A percentile compares a stretch with the other conserved stretches of the same genome.
These are phyloP conservation scores for Eulithis testata DNA, from an alignment of 2,888 invertebrate species.

Conservation along the genomic window DNA sequence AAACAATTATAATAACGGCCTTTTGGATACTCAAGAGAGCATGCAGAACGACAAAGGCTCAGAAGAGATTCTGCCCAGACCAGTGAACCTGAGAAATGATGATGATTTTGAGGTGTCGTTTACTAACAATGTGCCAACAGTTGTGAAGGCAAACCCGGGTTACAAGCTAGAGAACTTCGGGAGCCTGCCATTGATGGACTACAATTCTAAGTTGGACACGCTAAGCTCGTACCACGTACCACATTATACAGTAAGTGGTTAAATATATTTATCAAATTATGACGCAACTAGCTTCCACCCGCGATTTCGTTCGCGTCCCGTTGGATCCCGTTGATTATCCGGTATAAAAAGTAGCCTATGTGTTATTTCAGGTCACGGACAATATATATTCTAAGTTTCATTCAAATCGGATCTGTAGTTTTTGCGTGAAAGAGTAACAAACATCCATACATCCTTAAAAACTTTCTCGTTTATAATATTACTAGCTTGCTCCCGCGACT, in stretches of 20 bases:
- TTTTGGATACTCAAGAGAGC: constrained; percentile 47
- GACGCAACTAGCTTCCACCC: background rate
- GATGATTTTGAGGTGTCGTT: constrained; percentile 60
- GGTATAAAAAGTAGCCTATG: too few relatives aligned
- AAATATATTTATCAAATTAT: background rate
- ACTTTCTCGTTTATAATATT: too few relatives aligned
- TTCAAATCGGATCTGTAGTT: too few relatives aligned
- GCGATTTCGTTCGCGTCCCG: too few relatives aligned
- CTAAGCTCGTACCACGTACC: constrained; percentile 77
- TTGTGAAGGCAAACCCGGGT: constrained; percentile 53
- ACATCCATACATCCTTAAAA: too few relatives aligned
- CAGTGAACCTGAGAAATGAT: constrained; percentile 64
- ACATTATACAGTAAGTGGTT: constrained; percentile 76
- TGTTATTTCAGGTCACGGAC: too few relatives aligned
- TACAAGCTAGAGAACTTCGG: constrained; percentile 72
- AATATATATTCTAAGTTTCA: too few relatives aligned
- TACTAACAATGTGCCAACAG: constrained; percentile 64
- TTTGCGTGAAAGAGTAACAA: too few relatives aligned
- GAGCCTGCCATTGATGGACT: constrained; percentile 71
- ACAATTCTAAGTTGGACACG: constrained; percentile 67
- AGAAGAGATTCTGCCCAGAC: constrained; percentile 64
- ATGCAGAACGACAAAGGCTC: constrained; percentile 39
- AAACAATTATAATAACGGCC: constrained; percentile 22
- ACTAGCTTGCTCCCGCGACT: too few relatives aligned
- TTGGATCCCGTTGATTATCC: too few relatives aligned